Percentiles rank a stretch among this genome's conserved stretches.
These are phyloP conservation scores for Nasonia oneida DNA, from an alignment of 2,888 invertebrate genomes.

Conservation along the genomic window DNA sequence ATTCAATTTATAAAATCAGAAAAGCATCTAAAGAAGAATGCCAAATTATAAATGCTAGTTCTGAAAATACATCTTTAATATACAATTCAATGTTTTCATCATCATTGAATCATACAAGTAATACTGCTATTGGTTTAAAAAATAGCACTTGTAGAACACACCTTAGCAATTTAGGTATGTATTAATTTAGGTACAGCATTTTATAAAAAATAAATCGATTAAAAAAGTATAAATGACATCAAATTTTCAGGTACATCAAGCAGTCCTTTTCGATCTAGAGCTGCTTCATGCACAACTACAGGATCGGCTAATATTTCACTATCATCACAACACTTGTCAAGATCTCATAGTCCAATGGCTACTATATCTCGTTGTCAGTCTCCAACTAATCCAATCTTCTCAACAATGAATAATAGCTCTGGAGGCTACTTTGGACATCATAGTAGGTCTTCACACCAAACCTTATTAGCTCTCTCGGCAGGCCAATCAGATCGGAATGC, in stretches of 20 bases:
- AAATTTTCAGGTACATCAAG: conserved; percentile 63
- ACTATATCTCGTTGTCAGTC: conserved; percentile 79
- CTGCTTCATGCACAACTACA: conserved; percentile 73
- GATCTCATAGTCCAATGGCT: conserved; percentile 81
- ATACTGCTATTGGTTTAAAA: conserved; percentile 64
- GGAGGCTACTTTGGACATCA: conserved; percentile 67
- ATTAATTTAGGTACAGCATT: too few relatives aligned
- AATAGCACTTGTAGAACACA: conserved; percentile 70
- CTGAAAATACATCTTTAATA: conserved; percentile 72
- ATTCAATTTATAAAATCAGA: conserved; percentile 91
- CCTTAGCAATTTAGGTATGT: conserved; percentile 64
- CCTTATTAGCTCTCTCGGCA: conserved; percentile 70
- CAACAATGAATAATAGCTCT: conserved; percentile 70
- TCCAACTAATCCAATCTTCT: conserved; percentile 75
- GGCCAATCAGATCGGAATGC: conserved; percentile 65
- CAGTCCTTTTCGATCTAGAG: conserved; percentile 74
- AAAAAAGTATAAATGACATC: background rate
- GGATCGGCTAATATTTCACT: conserved; percentile 71
- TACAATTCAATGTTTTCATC: conserved; percentile 41
- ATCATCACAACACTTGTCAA: conserved; percentile 74
- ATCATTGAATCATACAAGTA: conserved; percentile 22
- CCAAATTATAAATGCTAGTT: conserved; percentile 82
- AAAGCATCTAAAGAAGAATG: conserved; percentile 88
- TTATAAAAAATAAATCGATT: background rate
- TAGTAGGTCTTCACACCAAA: conserved; percentile 71